Percentiles rank a stretch among this genome's conserved stretches.
These are phyloP conservation scores for Caenorhabditis remanei DNA, from an alignment of 1,140 invertebrate genomes.

Conservation along the genomic window DNA sequence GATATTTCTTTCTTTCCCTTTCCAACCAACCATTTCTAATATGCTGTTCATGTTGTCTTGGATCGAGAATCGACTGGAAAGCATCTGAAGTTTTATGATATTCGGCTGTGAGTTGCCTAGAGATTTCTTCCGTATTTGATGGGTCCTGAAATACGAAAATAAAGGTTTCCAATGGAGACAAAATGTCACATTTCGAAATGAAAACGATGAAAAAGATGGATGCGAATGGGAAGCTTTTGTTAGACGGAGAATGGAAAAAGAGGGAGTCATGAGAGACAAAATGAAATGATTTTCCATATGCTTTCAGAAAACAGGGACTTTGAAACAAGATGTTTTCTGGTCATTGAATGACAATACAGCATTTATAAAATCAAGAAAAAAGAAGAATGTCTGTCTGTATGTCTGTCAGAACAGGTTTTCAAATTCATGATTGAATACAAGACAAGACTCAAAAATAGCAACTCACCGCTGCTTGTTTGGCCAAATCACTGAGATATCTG, in stretches of 20 bases:
- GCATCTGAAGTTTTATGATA: slow-evolving; percentile 86
- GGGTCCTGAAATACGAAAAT: slow-evolving; percentile 43
- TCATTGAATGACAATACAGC: no score
- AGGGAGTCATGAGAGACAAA: background rate
- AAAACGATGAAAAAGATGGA: background rate
- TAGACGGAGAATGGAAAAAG: background rate
- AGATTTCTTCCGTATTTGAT: slow-evolving; percentile 76
- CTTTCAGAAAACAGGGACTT: no score
- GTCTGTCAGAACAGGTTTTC: no score
- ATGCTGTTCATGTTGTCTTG: slow-evolving; percentile 85
- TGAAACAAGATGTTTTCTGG: no score
- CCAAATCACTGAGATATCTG: slow-evolving; percentile 69
- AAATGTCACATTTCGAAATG: background rate
- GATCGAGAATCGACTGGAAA: slow-evolving; percentile 91
- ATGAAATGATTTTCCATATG: no score
- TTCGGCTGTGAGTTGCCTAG: slow-evolving; percentile 83
- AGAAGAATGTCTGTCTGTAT: no score
- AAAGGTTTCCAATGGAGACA: background rate
- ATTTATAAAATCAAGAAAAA: no score
- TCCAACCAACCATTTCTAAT: slow-evolving; percentile 77
- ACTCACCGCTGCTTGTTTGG: slow-evolving; percentile 65
- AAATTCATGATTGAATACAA: no score
- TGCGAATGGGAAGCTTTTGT: background rate
- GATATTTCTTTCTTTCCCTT: background rate
- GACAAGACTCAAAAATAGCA: background rate